phyloP scores from a whole-genome alignment of 2,888 invertebrate genomes.

The Mesorhabditis spiculigera region DNA sequence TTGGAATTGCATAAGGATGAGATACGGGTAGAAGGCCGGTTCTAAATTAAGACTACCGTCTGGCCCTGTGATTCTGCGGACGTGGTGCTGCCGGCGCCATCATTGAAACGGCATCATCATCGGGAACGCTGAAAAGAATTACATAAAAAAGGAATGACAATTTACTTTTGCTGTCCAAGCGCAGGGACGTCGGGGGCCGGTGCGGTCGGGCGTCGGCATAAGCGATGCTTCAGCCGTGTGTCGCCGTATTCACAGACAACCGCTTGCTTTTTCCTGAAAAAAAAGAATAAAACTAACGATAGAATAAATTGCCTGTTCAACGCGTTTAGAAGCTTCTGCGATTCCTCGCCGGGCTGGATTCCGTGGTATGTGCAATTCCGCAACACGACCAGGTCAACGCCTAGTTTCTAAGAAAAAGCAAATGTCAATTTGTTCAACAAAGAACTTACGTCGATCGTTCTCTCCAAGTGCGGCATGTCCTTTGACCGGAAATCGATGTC shows the following conservation, averaged over 20 bases:
- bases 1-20: no score
- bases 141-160: no score
- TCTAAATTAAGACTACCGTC: no score
- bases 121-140: no score
- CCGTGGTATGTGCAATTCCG: conserved; percentile 41
- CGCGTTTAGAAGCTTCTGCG: conserved; percentile 34
- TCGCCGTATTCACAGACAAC: conserved; percentile 45
- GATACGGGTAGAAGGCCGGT: no score
- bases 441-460: conserved; percentile 30
- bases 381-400: conserved; percentile 38
- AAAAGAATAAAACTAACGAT: neutral
- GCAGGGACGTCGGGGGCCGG: neutral
- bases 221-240: conserved; percentile 33
- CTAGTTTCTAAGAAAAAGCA: conserved; percentile 26
- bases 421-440: neutral
- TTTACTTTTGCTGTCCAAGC: neutral
- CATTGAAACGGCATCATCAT: no score
- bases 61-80: no score
- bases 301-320: conserved; percentile 25
- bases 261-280: conserved; percentile 20
- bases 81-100: no score
- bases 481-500: conserved; percentile 39
- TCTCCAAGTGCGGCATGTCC: conserved; percentile 38
- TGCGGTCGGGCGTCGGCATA: conserved; percentile 15
- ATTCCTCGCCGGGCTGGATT: conserved; percentile 33